Conservation (phyloP, 2,113 vertebrate genomes). For the Heteronetta atricapilla region DNA sequence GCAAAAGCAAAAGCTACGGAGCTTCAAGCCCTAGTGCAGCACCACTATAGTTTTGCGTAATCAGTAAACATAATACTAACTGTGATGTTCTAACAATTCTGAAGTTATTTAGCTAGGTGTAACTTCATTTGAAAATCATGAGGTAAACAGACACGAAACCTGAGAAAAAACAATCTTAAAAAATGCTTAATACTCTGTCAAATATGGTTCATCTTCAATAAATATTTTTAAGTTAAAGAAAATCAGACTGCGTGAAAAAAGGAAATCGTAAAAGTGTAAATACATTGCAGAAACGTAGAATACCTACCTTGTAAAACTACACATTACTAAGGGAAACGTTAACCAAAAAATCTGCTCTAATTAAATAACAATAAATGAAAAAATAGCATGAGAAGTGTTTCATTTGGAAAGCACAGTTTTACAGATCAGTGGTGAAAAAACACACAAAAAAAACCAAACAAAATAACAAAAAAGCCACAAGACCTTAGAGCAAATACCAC, state of each 20-base stretch:
- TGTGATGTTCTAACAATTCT: background rate
- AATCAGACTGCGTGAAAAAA: background rate
- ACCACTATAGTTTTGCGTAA: slow-evolving; percentile 18
- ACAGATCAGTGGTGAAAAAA: background rate
- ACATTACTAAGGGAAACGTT: background rate
- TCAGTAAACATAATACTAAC: background rate
- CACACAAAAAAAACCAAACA: background rate
- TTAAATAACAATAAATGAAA: background rate
- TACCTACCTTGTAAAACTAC: slow-evolving; percentile 38
- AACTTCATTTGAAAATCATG: background rate
- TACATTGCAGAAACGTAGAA: background rate
- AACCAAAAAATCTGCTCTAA: background rate
- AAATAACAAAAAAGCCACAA: background rate
- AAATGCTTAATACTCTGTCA: slow-evolving; percentile 58
- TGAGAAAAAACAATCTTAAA: slow-evolving; percentile 5
- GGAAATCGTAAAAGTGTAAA: background rate
- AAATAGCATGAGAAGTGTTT: background rate
- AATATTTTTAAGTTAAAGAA: background rate
- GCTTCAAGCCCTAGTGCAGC: slow-evolving; percentile 42
- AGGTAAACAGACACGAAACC: slow-evolving; percentile 10
- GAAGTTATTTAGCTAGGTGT: background rate
- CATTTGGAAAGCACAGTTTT: slow-evolving; percentile 22
- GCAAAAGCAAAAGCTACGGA: background rate
- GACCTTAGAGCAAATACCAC: background rate
- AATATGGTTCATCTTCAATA: slow-evolving; percentile 19